Evolutionary conservation across 1,140 invertebrate genomes (phyloP).

Genomic region (Goniozus legneri): DNA sequence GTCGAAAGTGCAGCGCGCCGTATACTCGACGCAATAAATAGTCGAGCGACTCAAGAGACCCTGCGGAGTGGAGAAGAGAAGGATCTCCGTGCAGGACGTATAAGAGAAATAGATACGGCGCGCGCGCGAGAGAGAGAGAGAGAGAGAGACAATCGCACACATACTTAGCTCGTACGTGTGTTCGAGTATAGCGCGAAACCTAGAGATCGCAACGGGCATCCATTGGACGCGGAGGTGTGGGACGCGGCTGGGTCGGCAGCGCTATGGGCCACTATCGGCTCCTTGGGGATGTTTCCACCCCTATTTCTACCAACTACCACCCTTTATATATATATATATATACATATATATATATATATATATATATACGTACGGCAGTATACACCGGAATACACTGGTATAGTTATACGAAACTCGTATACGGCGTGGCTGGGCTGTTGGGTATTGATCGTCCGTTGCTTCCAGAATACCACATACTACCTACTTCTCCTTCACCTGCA

Average conservation of each 20-base stretch:
- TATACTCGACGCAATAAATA: constrained; percentile 29
- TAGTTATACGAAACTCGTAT: no score
- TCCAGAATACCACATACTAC: constrained; percentile 28
- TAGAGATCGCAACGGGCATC: constrained; percentile 37
- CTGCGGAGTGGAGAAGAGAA: constrained; percentile 3
- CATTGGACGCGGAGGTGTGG: constrained; percentile 35
- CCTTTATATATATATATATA: constrained; percentile 42
- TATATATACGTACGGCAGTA: no score
- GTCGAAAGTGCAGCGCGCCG: no score
- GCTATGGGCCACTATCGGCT: constrained; percentile 43
- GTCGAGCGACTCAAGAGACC: constrained; percentile 25
- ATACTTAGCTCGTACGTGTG: no score
- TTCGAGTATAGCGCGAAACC: constrained; percentile 28
- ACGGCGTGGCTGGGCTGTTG: constrained; percentile 33
- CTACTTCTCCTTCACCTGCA: constrained; percentile 44
- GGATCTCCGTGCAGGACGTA: constrained; percentile 1
- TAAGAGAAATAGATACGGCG: constrained; percentile 13
- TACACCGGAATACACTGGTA: no score
- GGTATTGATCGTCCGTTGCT: constrained; percentile 45
- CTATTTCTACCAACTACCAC: constrained; percentile 42
- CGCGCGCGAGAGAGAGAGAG: constrained; percentile 8
- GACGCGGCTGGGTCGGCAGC: constrained; percentile 38
- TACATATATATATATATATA: constrained; percentile 20
- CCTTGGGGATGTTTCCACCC: constrained; percentile 48
- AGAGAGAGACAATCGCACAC: constrained; percentile 19